Conservation (phyloP, 1,140 invertebrate genomes). For the Helicoverpa zea region DNA sequence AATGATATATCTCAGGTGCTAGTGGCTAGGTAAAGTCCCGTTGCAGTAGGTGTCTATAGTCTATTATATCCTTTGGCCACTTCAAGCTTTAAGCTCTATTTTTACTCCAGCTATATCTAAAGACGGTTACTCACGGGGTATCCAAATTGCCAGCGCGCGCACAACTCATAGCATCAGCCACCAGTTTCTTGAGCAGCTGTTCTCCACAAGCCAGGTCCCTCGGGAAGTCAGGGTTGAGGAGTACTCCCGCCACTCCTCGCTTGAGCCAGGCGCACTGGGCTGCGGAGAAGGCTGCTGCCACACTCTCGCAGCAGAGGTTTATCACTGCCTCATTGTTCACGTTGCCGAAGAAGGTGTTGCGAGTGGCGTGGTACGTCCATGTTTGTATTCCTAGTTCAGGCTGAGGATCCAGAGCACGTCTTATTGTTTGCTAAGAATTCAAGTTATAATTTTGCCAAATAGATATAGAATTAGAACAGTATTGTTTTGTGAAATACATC, state of each 20-base stretch:
- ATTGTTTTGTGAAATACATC: no score
- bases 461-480: no score
- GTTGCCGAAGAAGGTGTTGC: constrained; percentile 65
- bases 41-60: background rate
- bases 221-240: constrained; percentile 69
- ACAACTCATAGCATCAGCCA: constrained; percentile 67
- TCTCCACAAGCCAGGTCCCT: constrained; percentile 64
- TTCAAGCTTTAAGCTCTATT: background rate
- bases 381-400: constrained; percentile 51
- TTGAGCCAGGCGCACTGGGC: constrained; percentile 75
- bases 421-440: background rate
- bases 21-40: background rate
- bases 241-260: constrained; percentile 69
- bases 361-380: constrained; percentile 70
- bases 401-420: constrained; percentile 45
- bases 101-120: background rate
- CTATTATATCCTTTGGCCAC: no score
- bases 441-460: no score
- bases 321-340: constrained; percentile 68
- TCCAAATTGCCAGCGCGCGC: constrained; percentile 67
- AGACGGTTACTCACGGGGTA: constrained; percentile 67
- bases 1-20: background rate
- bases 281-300: constrained; percentile 63
- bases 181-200: constrained; percentile 68
- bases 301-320: constrained; percentile 72